These are phyloP conservation scores for Plusia festucae DNA, from an alignment of 2,888 invertebrate genomes.

Conservation along the genomic window DNA sequence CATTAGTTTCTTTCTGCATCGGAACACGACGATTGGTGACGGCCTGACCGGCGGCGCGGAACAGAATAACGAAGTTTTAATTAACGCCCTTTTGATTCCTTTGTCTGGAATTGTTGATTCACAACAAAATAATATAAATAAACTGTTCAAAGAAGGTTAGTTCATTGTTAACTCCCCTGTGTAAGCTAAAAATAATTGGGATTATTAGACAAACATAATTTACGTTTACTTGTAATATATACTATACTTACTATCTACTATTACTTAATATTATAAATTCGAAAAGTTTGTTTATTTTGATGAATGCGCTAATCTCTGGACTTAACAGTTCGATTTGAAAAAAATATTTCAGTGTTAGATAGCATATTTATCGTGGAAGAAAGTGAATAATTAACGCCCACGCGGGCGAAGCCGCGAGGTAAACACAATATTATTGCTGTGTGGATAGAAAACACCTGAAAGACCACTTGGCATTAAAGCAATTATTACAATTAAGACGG, in stretches of 20 bases:
- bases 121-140: constrained; percentile 30
- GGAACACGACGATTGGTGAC: constrained; percentile 33
- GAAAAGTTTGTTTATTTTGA: too few relatives aligned
- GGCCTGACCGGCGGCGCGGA: constrained; percentile 48
- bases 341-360: too few relatives aligned
- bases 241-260: neutral
- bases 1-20: constrained; percentile 12
- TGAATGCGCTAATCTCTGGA: too few relatives aligned
- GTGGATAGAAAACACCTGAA: neutral
- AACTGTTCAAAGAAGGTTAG: constrained; percentile 8
- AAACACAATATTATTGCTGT: too few relatives aligned
- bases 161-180: neutral
- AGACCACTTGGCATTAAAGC: neutral
- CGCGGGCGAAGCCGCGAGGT: too few relatives aligned
- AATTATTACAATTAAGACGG: neutral
- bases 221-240: too few relatives aligned
- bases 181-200: too few relatives aligned
- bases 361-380: too few relatives aligned
- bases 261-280: too few relatives aligned
- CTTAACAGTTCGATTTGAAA: too few relatives aligned
- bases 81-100: constrained; percentile 45
- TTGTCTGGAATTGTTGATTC: constrained; percentile 35
- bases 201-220: neutral
- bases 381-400: too few relatives aligned
- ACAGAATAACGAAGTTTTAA: constrained; percentile 65